Percentiles rank a stretch among this genome's conserved stretches.
Conservation (phyloP, 1,140 invertebrate genomes). For the Papilio helenus region DNA sequence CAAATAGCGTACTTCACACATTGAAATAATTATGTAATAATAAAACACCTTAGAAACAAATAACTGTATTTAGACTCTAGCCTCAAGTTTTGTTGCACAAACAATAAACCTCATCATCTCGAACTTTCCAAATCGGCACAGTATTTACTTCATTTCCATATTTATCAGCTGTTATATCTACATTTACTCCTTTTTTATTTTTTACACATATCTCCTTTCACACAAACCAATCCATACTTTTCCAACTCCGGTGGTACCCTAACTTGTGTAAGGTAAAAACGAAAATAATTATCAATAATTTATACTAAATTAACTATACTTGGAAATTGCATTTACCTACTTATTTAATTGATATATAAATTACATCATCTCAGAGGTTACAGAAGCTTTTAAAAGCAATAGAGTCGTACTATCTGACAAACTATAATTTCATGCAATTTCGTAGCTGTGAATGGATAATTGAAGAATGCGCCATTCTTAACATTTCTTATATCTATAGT, state of each 20-base stretch:
- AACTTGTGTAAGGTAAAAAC: neutral
- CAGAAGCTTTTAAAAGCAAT: neutral
- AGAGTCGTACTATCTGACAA: neutral
- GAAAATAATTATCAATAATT: neutral
- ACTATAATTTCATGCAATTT: constrained; percentile 37
- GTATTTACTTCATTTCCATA: neutral
- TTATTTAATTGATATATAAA: neutral
- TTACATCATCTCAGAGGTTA: neutral
- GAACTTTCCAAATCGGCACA: too few relatives aligned
- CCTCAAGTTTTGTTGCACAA: too few relatives aligned
- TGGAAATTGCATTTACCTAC: neutral
- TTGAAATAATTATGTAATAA: neutral
- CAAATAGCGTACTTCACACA: constrained; percentile 13
- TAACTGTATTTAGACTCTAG: neutral
- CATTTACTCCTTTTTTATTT: neutral
- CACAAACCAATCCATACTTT: neutral
- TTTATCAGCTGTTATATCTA: neutral
- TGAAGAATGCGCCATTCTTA: constrained; percentile 34
- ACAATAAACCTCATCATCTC: too few relatives aligned
- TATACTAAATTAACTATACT: neutral
- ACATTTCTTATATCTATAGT: constrained; percentile 31
- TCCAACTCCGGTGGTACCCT: neutral
- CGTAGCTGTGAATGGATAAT: constrained; percentile 32
- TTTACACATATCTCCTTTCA: neutral
- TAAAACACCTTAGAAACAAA: neutral